Evolutionary conservation across 2,888 invertebrate genomes (phyloP).

Genomic region (Tenthredo notha): DNA sequence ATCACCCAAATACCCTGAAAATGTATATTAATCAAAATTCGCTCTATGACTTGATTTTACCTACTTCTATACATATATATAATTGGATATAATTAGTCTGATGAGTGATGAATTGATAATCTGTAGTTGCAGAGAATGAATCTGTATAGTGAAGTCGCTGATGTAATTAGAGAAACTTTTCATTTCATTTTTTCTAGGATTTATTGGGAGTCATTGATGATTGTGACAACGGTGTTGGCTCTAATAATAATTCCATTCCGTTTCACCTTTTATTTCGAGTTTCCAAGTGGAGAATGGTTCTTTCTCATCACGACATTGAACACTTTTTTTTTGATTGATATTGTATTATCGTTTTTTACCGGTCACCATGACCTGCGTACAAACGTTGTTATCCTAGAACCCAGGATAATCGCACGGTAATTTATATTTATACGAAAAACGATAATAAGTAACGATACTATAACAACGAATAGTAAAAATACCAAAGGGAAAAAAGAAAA

Average conservation of each 20-base stretch:
- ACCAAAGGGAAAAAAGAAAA: conserved; percentile 27
- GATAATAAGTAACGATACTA: conserved; percentile 19
- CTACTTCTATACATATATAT: not conserved
- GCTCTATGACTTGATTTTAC: not conserved
- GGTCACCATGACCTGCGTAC: conserved; percentile 72
- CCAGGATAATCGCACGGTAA: conserved; percentile 67
- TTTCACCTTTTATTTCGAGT: conserved; percentile 69
- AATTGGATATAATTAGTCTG: not conserved
- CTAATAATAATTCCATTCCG: conserved; percentile 72
- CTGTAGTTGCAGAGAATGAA: not conserved
- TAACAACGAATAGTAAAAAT: conserved; percentile 9
- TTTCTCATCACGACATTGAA: conserved; percentile 65
- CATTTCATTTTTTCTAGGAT: not conserved
- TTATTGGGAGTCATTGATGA: conserved; percentile 74
- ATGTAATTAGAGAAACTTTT: not conserved
- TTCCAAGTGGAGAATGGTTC: conserved; percentile 59
- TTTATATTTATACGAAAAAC: not conserved
- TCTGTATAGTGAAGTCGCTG: not conserved
- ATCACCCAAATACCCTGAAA: too few relatives aligned
- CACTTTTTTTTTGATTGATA: conserved; percentile 69
- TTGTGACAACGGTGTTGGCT: conserved; percentile 65
- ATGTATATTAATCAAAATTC: not conserved
- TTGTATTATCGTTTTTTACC: conserved; percentile 72
- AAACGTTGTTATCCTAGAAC: conserved; percentile 69
- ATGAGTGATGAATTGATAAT: not conserved